A percentile compares a stretch with the other conserved stretches of the same genome.
phyloP scores from a whole-genome alignment of 2,888 invertebrate genomes.

The Tupiocoris notatus region DNA sequence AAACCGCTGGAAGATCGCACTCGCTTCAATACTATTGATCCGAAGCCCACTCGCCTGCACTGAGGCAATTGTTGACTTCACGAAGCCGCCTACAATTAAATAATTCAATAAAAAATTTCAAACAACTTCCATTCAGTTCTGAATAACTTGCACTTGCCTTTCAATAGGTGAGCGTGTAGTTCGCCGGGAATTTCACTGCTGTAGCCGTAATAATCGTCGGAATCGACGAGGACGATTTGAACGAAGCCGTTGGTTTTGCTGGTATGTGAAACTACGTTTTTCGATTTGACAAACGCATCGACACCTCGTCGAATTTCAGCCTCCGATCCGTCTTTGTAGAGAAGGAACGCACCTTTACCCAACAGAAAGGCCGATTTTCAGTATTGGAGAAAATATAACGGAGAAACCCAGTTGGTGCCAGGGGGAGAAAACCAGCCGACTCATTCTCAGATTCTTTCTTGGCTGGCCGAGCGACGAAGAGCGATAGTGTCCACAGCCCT shows the following conservation, averaged over 20 bases:
- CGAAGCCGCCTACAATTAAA: slow-evolving; percentile 10
- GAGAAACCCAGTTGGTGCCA: no score
- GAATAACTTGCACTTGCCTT: neutral
- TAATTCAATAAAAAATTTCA: no score
- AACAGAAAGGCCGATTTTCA: no score
- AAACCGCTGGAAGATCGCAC: neutral
- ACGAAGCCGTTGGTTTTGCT: slow-evolving; percentile 42
- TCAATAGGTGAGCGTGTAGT: neutral
- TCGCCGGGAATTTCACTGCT: neutral
- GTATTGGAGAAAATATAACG: no score
- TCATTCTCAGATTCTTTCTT: no score
- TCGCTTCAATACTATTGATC: neutral
- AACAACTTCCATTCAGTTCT: neutral
- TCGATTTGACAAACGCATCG: neutral
- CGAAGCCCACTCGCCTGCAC: neutral
- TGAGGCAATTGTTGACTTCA: neutral
- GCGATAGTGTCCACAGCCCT: no score
- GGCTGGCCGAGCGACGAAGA: no score
- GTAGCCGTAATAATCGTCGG: slow-evolving; percentile 36
- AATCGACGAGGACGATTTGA: slow-evolving; percentile 46
- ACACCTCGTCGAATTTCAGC: neutral
- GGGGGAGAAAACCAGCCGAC: no score
- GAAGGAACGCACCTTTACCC: slow-evolving; percentile 45
- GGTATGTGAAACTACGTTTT: slow-evolving; percentile 39
- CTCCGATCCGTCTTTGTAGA: slow-evolving; percentile 15